Conservation (phyloP, 1,140 invertebrate species). For the silkworm (Bombyx mori) region ASM3026992v2 NC_085131.1:3403501-3404000, state of each 20-base stretch:
- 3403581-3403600: conserved; percentile 79
- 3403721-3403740: not conserved
- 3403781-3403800: too few relatives aligned
- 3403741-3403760: not conserved
- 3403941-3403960: too few relatives aligned
- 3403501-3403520: not conserved
- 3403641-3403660: conserved; percentile 98
- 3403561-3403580: conserved; percentile 41
- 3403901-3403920: too few relatives aligned
- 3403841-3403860: too few relatives aligned
- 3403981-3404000: too few relatives aligned
- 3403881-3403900: too few relatives aligned
- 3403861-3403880: too few relatives aligned
- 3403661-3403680: conserved; percentile 88
- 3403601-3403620: conserved; percentile 88
- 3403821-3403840: too few relatives aligned
- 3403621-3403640: conserved; percentile 91
- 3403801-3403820: too few relatives aligned
- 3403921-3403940: too few relatives aligned
- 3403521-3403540: not conserved
- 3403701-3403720: not conserved
- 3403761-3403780: not conserved
- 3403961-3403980: too few relatives aligned
- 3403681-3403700: conserved; percentile 42
- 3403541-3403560: not conserved